Percentiles rank a stretch among this genome's conserved stretches.
Conservation (phyloP, 1,140 invertebrate genomes). For the Colletes latitarsis region DNA sequence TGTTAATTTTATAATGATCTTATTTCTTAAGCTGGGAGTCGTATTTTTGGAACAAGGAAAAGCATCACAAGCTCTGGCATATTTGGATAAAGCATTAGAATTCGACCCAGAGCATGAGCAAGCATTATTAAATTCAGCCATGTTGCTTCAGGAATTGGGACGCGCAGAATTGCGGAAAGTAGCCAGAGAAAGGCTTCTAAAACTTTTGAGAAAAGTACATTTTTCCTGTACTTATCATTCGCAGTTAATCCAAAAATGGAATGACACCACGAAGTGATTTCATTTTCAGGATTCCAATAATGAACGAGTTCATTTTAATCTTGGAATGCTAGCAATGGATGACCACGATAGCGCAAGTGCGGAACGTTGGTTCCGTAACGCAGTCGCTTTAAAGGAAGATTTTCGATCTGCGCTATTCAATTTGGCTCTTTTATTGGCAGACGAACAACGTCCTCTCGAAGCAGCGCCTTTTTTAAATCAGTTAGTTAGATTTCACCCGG, state of each 20-base stretch:
- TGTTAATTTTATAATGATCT: no score
- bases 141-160: conserved; percentile 94
- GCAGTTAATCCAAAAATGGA: background rate
- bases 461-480: conserved; percentile 96
- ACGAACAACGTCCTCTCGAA: conserved; percentile 93
- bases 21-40: conserved; percentile 89
- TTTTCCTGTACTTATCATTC: no score
- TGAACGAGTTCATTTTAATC: conserved; percentile 95
- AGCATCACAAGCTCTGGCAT: conserved; percentile 92
- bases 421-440: conserved; percentile 93
- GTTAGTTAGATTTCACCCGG: conserved; percentile 94
- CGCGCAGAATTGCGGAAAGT: conserved; percentile 89
- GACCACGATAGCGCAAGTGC: conserved; percentile 93
- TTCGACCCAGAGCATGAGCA: conserved; percentile 97
- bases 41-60: conserved; percentile 96
- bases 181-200: conserved; percentile 89
- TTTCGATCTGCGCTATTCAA: conserved; percentile 97
- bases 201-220: conserved; percentile 88
- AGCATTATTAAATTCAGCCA: conserved; percentile 96
- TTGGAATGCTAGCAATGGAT: conserved; percentile 98
- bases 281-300: conserved; percentile 85
- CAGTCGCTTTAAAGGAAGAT: conserved; percentile 91
- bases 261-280: background rate
- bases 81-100: conserved; percentile 96
- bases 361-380: conserved; percentile 93